Evolutionary conservation across 2,888 invertebrate species (phyloP), one percentile per base, ranked within the genome.

Genomic region (Thymelicus lineola): DNA sequence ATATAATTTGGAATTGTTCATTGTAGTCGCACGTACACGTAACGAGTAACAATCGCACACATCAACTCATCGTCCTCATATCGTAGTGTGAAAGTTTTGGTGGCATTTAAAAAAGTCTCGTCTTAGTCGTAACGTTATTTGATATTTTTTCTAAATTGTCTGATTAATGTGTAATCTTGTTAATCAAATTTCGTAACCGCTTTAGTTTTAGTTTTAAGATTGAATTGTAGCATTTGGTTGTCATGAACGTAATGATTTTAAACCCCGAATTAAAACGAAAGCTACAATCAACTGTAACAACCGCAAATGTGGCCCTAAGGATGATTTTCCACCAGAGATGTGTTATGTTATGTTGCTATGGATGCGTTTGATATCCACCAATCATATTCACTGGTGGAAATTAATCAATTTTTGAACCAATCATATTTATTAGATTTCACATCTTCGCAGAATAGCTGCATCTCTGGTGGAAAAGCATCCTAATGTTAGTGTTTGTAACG

Each of bases 1-100:
- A 70, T 64, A 70, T 70, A 64, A 70, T 70, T 68, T 69, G 14
- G 42, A 70, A 59, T 69, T 63, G 50, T 58, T 63, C 63, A 59
- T 64, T 7, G 63, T 70, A 70, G 69, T 64, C 59, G 63, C 69
- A 64, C 69, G 61, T 69, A 63, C 58, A 64, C 59, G 35, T 64
- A 59, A 48, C 46, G 50, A n/a, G 69, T 59, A 64, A 70, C 63
- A 63, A 42, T 69, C 58, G 69, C 69, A 70, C 69, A 64, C 69
- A 64, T 69, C 38, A 63, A 69, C 50, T 57, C 46, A 63, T 70
- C 59, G 14, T 48, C 48, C 15, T 58, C 53, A 53, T 60, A 45
- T 63, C 15, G 42, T 69, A 63, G 69, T 63, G 69, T 69, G 58
- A 63, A 69, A 42, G 59, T 50, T 64, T 64, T 70, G 64, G 63